Percentiles rank a stretch among this genome's conserved stretches.
These are phyloP conservation scores for Saccostrea echinata DNA, from an alignment of 1,140 invertebrate species.

Conservation along the genomic window DNA sequence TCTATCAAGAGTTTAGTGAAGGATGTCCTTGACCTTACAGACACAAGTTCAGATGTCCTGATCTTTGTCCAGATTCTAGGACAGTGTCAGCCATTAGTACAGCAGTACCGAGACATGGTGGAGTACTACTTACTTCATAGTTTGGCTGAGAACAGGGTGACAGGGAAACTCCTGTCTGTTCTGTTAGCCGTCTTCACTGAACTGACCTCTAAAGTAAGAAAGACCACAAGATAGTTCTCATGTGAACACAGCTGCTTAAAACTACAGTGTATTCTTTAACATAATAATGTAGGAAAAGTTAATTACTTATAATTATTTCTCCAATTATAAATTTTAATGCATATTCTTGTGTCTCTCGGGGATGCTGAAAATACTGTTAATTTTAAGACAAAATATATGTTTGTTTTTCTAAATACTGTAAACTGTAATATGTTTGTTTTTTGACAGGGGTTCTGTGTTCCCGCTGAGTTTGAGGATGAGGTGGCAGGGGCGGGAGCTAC, in stretches of 20 bases:
- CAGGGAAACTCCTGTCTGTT: constrained; percentile 91
- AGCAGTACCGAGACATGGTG: constrained; percentile 87
- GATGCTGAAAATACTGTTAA: too few species aligned
- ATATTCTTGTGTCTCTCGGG: too few species aligned
- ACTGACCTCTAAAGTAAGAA: constrained; percentile 87
- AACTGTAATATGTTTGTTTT: too few species aligned
- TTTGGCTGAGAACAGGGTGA: constrained; percentile 87
- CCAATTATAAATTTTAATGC: too few species aligned
- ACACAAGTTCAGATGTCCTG: constrained; percentile 14
- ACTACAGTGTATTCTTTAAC: neutral
- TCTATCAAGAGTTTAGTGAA: constrained; percentile 40
- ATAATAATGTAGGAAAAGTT: too few species aligned
- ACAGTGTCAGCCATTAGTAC: constrained; percentile 83
- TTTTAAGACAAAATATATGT: too few species aligned
- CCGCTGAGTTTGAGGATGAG: constrained; percentile 86
- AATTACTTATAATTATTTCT: too few species aligned
- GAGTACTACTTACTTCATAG: constrained; percentile 90
- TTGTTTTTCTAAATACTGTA: too few species aligned
- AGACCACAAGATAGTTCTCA: neutral
- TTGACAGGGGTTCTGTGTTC: too few species aligned
- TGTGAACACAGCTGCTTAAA: too few species aligned
- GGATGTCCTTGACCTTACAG: constrained; percentile 41
- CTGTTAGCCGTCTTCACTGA: constrained; percentile 92
- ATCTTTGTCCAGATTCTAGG: constrained; percentile 49
- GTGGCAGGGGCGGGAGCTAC: constrained; percentile 76